Evolutionary conservation across 1,140 invertebrate species (phyloP).

Genomic region (Melitaea cinxia): DNA sequence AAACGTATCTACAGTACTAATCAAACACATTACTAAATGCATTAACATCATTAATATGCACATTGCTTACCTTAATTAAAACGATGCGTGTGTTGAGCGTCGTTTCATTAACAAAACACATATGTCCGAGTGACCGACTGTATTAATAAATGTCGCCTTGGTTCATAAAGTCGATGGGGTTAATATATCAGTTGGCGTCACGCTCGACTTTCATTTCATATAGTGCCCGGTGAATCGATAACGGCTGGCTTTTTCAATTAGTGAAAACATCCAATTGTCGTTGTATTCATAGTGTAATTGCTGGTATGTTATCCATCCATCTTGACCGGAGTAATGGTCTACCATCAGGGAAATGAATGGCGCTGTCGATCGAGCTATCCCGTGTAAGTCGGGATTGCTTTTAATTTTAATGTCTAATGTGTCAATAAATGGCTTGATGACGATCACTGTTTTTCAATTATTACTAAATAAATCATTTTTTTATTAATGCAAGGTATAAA

Average conservation of each 20-base stretch:
- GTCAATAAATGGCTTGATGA: background rate
- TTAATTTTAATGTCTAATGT: conserved; percentile 46
- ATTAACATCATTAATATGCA: conserved; percentile 1
- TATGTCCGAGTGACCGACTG: conserved; percentile 15
- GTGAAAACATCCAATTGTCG: conserved; percentile 78
- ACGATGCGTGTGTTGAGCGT: conserved; percentile 20
- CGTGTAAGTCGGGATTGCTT: conserved; percentile 62
- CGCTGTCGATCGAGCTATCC: conserved; percentile 48
- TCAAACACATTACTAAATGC: background rate
- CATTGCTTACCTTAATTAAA: conserved; percentile 26
- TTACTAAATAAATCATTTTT: too few relatives aligned
- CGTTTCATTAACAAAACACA: conserved; percentile 27
- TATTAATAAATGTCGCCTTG: conserved; percentile 45
- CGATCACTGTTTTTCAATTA: background rate
- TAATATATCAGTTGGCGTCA: conserved; percentile 68
- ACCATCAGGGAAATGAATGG: conserved; percentile 77
- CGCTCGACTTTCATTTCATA: conserved; percentile 72
- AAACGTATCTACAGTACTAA: background rate
- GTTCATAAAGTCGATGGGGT: conserved; percentile 72
- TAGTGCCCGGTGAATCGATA: conserved; percentile 71
- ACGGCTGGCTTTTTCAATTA: conserved; percentile 75
- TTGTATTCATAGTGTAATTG: conserved; percentile 78
- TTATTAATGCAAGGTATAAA: too few relatives aligned
- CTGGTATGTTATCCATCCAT: conserved; percentile 77
- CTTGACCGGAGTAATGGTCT: conserved; percentile 73